Evolutionary conservation across 2,888 invertebrate genomes (phyloP).

Genomic region (Cataglyphis livida): DNA sequence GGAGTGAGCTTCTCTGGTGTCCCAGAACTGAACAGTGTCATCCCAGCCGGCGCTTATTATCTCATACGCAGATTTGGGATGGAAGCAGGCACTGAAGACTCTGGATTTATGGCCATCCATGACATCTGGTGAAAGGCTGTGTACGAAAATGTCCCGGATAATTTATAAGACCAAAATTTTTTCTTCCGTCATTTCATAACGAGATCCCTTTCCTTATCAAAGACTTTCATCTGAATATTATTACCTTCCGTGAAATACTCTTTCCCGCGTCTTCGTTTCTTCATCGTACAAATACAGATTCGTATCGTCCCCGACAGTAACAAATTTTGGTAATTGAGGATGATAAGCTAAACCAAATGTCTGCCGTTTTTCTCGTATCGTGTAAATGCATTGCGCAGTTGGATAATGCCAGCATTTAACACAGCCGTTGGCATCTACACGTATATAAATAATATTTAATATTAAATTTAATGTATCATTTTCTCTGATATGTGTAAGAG

Average conservation of each 20-base stretch:
- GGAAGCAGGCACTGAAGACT: constrained; percentile 89
- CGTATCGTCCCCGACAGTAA: constrained; percentile 89
- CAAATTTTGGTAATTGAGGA: constrained; percentile 87
- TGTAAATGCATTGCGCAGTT: constrained; percentile 88
- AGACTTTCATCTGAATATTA: background rate
- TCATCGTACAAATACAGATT: constrained; percentile 90
- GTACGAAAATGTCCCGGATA: background rate
- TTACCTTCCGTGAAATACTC: constrained; percentile 88
- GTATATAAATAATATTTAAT: background rate
- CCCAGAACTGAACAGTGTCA: constrained; percentile 89
- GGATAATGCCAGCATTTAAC: constrained; percentile 91
- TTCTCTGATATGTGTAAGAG: background rate
- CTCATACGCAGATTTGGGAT: constrained; percentile 89
- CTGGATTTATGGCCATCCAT: constrained; percentile 89
- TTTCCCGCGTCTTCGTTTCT: constrained; percentile 89
- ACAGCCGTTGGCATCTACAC: constrained; percentile 88
- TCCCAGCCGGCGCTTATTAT: constrained; percentile 91
- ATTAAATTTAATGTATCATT: background rate
- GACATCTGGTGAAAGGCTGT: constrained; percentile 85
- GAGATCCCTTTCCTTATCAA: background rate
- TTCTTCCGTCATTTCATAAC: background rate
- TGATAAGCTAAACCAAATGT: constrained; percentile 89
- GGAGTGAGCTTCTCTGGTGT: constrained; percentile 88
- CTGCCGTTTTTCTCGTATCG: constrained; percentile 89
- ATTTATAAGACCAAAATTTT: constrained; percentile 1